phyloP scores from a whole-genome alignment of 2,797 vertebrate species.

The Furcifer pardalis region DNA sequence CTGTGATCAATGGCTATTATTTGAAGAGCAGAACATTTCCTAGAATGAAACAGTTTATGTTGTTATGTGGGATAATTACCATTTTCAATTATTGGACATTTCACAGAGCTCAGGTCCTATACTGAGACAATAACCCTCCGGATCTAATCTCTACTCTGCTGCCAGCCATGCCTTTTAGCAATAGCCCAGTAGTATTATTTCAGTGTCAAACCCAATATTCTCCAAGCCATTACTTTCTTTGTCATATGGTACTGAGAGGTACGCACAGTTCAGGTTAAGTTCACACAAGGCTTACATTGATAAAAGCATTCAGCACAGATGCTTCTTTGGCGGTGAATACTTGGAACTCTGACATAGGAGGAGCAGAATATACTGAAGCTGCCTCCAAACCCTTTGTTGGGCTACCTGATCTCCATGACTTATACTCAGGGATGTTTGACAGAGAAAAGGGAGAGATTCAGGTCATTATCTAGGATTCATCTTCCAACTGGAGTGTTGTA shows the following conservation, averaged over 20 bases:
- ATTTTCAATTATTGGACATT: slow-evolving; percentile 88
- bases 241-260: slow-evolving; percentile 59
- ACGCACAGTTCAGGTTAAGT: slow-evolving; percentile 72
- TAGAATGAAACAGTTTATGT: slow-evolving; percentile 88
- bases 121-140: slow-evolving; percentile 77
- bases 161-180: slow-evolving; percentile 69
- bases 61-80: slow-evolving; percentile 88
- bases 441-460: not conserved
- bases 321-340: slow-evolving; percentile 21
- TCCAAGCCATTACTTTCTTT: slow-evolving; percentile 65
- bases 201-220: slow-evolving; percentile 67
- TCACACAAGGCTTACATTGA: slow-evolving; percentile 54
- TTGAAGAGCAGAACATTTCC: slow-evolving; percentile 87
- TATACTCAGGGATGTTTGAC: not conserved
- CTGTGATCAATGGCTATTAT: slow-evolving; percentile 91
- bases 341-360: not conserved
- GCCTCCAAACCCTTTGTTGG: too few relatives aligned
- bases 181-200: slow-evolving; percentile 66
- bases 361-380: not conserved
- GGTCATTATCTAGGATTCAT: not conserved
- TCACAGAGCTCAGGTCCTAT: slow-evolving; percentile 80
- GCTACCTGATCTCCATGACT: not conserved
- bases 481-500: not conserved
- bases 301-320: slow-evolving; percentile 19
- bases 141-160: slow-evolving; percentile 79